A percentile compares a stretch with the other conserved stretches of the same genome.
These are phyloP conservation scores for Tragelaphus imberbis DNA, from an alignment of 2,113 vertebrate species.

Conservation along the genomic window DNA sequence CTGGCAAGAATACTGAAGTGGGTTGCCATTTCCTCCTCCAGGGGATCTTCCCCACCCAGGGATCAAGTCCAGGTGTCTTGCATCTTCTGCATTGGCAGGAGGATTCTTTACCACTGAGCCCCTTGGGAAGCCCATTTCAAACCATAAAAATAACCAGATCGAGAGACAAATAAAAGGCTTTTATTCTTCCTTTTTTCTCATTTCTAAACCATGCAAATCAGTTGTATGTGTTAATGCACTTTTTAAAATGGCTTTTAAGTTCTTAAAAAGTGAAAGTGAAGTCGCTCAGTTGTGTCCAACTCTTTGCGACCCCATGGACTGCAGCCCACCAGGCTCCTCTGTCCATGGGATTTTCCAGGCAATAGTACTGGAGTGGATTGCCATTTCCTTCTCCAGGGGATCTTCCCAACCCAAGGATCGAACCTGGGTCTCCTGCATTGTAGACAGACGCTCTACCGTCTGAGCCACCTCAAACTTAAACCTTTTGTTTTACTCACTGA, in stretches of 20 bases:
- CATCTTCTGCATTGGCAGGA: background rate
- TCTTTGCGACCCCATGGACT: too few species aligned
- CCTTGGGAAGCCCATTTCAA: background rate
- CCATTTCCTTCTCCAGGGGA: too few species aligned
- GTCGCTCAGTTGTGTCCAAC: too few species aligned
- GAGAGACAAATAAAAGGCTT: background rate
- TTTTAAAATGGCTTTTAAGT: background rate
- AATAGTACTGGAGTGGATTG: too few species aligned
- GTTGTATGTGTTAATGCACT: background rate
- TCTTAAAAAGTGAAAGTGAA: background rate
- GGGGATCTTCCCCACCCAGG: background rate
- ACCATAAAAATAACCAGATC: background rate
- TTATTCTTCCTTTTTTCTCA: background rate
- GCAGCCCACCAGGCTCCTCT: too few species aligned
- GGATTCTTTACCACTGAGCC: background rate
- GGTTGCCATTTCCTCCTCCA: background rate
- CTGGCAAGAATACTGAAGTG: background rate
- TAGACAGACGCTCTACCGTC: too few species aligned
- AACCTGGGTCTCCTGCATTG: too few species aligned
- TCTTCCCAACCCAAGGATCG: too few species aligned
- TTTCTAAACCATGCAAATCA: conserved; percentile 1
- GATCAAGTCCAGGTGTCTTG: background rate
- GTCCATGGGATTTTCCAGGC: too few species aligned
- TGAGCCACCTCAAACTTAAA: background rate
- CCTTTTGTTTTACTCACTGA: background rate